Evolutionary conservation across 2,113 vertebrate genomes (phyloP), one percentile per base, ranked within the genome.

Genomic region (Rhinoptilus africanus): DNA sequence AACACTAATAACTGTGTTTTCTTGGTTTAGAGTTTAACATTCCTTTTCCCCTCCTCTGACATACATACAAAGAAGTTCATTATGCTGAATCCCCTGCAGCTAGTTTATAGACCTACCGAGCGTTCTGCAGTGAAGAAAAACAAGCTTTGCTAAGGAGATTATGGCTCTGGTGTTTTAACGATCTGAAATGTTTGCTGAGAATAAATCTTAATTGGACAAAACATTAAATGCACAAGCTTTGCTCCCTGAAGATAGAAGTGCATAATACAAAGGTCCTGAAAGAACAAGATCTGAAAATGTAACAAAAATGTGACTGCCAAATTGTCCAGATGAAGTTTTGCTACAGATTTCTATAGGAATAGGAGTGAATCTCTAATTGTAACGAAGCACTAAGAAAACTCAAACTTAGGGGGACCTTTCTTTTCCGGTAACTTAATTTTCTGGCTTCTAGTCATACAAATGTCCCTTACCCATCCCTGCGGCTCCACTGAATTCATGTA

Each of bases 41-140:
- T 91, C 32, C 71, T 94, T 82, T 82, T 63, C 45, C 27, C n/a
- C 26, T 93, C 28, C 51, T 85, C 69, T 90, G 82, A 89, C 82
- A 95, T 68, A 32, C 37, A 50, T 27, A 96, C 95, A 96, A 96
- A 94, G 81, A 81, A 94, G 53, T 80, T 94, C 64, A 95, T 95
- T 96, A 92, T 91, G 76, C 75, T 47, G 43, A 93, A 88, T 93
- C 48, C 67, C 85, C 91, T 89, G 88, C 89, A 92, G 89, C 79
- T 85, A 60, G 22, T 86, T 89, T 47, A 74, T 34, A 63, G 83
- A 92, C 39, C 23, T 79, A 64, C 43, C 0, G 3, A 5, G 12
- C 80, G 30, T 57, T 92, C 63, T 85, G 56, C 50, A 43, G 81
- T 23, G 51, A 95, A 91, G 83, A 87, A 97, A 97, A 96, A 48